Evolutionary conservation across 1,140 invertebrate genomes (phyloP).

Genomic region (Caenorhabditis latens): DNA sequence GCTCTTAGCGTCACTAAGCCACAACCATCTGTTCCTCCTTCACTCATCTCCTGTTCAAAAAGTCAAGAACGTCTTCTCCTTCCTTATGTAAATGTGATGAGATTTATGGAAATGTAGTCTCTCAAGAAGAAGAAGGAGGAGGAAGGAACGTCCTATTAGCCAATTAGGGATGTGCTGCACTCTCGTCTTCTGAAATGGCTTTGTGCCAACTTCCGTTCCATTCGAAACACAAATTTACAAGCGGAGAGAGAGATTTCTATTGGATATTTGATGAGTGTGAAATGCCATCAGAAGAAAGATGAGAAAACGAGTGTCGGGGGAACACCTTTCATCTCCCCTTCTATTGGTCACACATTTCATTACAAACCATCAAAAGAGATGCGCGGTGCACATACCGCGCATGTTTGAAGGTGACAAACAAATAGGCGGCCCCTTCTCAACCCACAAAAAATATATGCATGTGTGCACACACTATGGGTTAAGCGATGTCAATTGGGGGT

Average conservation of each 20-base stretch:
- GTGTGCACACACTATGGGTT: background rate
- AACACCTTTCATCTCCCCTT: background rate
- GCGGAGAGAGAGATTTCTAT: background rate
- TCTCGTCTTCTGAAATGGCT: background rate
- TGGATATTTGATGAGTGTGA: background rate
- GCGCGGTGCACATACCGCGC: background rate
- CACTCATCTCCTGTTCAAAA: conserved; percentile 21
- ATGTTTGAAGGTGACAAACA: no score
- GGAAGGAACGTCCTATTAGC: background rate
- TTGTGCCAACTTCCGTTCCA: conserved; percentile 39
- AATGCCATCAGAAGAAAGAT: no score
- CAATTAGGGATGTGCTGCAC: background rate
- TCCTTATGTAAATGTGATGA: conserved; percentile 41
- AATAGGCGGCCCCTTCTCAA: no score
- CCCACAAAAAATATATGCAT: background rate
- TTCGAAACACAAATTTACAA: background rate
- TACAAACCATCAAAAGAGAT: conserved; percentile 1
- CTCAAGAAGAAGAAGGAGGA: background rate
- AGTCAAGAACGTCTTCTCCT: conserved; percentile 16
- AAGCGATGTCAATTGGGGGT: no score
- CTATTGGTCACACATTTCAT: background rate
- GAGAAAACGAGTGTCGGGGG: background rate
- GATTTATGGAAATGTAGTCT: conserved; percentile 15
- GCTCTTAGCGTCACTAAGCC: no score
- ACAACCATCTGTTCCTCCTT: background rate